These are phyloP conservation scores for Dendropsophus ebraccatus DNA, from an alignment of 2,113 vertebrate species.

Conservation along the genomic window DNA sequence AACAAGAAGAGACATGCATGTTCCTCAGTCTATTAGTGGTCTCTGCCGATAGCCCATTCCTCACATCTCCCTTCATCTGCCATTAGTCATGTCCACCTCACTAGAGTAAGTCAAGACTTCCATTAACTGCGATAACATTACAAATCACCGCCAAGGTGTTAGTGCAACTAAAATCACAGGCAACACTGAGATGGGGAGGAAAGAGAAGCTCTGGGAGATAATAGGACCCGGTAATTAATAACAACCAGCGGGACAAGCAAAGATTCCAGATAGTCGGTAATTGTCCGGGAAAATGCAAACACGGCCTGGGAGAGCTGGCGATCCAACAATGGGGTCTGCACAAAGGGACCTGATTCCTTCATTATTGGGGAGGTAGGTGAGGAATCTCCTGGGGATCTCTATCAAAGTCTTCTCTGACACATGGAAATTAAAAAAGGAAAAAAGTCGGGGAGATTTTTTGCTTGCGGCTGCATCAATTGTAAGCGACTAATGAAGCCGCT, in stretches of 20 bases:
- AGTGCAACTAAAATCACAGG: not conserved
- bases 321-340: constrained; percentile 31
- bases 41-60: not conserved
- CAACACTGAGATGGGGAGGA: not conserved
- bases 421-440: constrained; percentile 52
- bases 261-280: constrained; percentile 23
- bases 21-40: constrained; percentile 22
- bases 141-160: constrained; percentile 30
- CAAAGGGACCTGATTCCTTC: constrained; percentile 50
- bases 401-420: constrained; percentile 54
- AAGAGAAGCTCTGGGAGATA: not conserved
- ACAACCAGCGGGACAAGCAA: not conserved
- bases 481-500: constrained; percentile 51
- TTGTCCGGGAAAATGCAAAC: constrained; percentile 38
- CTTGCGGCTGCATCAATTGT: constrained; percentile 55
- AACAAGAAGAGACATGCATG: constrained; percentile 36
- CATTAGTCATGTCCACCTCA: constrained; percentile 38
- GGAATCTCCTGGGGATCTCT: constrained; percentile 49
- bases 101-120: constrained; percentile 35
- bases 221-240: constrained; percentile 43
- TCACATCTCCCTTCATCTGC: not conserved
- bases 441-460: not conserved
- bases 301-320: not conserved
- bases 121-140: constrained; percentile 32
- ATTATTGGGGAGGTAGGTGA: constrained; percentile 48